Evolutionary conservation across 2,797 vertebrate genomes (phyloP).

Genomic region (Oryzias dopingdopingensis): DNA sequence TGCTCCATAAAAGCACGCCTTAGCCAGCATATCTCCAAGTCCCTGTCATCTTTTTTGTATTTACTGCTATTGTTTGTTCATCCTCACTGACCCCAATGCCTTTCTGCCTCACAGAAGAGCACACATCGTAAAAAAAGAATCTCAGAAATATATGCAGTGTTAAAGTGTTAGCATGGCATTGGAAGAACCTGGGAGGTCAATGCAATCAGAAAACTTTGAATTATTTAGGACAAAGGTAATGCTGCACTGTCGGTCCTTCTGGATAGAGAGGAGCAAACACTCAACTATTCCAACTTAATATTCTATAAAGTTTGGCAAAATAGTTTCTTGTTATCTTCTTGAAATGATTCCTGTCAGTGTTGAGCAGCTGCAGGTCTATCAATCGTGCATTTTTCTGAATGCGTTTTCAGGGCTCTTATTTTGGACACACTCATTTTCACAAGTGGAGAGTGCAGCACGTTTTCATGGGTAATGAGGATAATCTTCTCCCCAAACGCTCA

Average conservation of each 20-base stretch:
- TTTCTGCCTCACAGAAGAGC: no score
- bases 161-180: conserved; percentile 19
- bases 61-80: conserved; percentile 47
- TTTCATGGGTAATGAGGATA: conserved; percentile 7
- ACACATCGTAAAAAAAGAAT: no score
- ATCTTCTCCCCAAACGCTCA: conserved; percentile 17
- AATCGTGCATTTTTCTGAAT: conserved; percentile 1
- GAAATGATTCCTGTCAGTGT: conserved; percentile 25
- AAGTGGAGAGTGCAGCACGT: conserved; percentile 5
- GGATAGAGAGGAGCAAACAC: conserved; percentile 7
- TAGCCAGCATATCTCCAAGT: conserved; percentile 32
- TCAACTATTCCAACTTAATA: conserved; percentile 18
- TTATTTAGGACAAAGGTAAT: conserved; percentile 40
- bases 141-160: conserved; percentile 41
- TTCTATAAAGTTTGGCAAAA: conserved; percentile 33
- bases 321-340: conserved; percentile 24
- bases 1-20: conserved; percentile 60
- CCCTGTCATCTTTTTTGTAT: conserved; percentile 17
- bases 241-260: conserved; percentile 11
- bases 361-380: neutral
- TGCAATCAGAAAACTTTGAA: conserved; percentile 48
- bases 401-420: neutral
- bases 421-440: conserved; percentile 14
- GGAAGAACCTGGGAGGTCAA: conserved; percentile 42
- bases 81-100: conserved; percentile 29